phyloP scores from a whole-genome alignment of 2,888 invertebrate species.

The Litoditis marina region DNA sequence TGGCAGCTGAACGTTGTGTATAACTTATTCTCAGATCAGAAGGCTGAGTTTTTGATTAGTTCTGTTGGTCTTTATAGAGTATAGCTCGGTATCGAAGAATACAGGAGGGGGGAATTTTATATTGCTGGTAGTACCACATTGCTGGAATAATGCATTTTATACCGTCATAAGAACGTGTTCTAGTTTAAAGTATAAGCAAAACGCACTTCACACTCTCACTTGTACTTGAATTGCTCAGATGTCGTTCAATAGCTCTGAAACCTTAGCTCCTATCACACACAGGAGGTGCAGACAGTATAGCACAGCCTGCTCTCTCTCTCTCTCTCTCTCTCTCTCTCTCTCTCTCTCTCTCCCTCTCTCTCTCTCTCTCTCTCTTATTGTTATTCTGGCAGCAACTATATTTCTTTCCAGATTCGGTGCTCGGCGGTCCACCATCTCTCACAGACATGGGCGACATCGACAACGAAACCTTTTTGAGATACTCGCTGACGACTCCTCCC shows the following conservation, averaged over 20 bases:
- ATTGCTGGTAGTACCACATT: too few relatives aligned
- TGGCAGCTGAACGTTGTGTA: too few relatives aligned
- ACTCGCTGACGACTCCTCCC: conserved; percentile 23
- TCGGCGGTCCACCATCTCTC: conserved; percentile 26
- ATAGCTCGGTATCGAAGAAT: too few relatives aligned
- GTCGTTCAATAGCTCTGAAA: too few relatives aligned
- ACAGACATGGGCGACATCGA: conserved; percentile 36
- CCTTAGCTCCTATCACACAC: too few relatives aligned
- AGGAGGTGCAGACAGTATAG: background rate
- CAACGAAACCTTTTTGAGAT: conserved; percentile 33
- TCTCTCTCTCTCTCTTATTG: background rate
- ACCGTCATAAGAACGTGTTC: background rate
- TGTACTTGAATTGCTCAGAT: background rate
- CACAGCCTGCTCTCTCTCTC: background rate
- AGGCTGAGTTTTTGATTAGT: too few relatives aligned
- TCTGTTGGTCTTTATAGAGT: too few relatives aligned
- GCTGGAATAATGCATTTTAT: too few relatives aligned
- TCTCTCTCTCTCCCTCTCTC: background rate
- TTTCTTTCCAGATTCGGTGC: conserved; percentile 10
- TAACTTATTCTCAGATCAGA: too few relatives aligned
- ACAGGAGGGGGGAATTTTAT: too few relatives aligned
- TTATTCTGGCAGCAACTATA: background rate
- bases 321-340: background rate
- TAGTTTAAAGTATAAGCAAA: too few relatives aligned
- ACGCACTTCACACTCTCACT: background rate